A percentile compares a stretch with the other conserved stretches of the same genome.
Conservation (phyloP, 2,797 vertebrate genomes). For the Tragelaphus eurycerus region DNA sequence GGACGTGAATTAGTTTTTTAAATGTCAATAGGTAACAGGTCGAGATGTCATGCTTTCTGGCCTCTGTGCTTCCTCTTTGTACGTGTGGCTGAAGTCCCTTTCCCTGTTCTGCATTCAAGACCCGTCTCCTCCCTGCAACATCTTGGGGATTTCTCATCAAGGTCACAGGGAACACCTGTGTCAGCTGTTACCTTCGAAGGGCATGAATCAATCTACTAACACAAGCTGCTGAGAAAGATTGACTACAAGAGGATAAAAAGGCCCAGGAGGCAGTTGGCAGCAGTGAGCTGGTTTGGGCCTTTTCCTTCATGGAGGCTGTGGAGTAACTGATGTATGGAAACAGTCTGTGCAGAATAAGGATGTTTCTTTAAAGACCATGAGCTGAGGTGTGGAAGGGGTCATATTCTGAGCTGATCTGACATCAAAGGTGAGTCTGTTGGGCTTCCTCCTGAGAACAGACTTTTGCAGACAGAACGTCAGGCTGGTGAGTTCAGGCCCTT, state of each 20-base stretch:
- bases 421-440: background rate
- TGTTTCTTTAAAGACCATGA: background rate
- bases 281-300: no score
- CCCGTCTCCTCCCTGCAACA: background rate
- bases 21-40: accelerated
- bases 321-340: background rate
- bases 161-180: background rate
- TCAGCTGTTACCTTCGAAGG: constrained; percentile 34
- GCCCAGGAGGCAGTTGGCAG: background rate
- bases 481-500: background rate
- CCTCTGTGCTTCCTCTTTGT: background rate
- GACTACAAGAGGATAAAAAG: background rate
- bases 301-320: background rate
- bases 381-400: background rate
- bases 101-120: no score
- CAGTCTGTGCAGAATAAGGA: background rate
- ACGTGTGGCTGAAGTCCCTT: background rate
- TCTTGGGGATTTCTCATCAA: background rate
- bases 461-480: background rate
- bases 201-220: background rate
- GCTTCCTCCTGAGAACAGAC: background rate
- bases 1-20: background rate
- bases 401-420: background rate
- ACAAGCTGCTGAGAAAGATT: background rate
- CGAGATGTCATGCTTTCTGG: no score